phyloP scores from a whole-genome alignment of 2,797 vertebrate species.

The Etheostoma perlongum region DNA sequence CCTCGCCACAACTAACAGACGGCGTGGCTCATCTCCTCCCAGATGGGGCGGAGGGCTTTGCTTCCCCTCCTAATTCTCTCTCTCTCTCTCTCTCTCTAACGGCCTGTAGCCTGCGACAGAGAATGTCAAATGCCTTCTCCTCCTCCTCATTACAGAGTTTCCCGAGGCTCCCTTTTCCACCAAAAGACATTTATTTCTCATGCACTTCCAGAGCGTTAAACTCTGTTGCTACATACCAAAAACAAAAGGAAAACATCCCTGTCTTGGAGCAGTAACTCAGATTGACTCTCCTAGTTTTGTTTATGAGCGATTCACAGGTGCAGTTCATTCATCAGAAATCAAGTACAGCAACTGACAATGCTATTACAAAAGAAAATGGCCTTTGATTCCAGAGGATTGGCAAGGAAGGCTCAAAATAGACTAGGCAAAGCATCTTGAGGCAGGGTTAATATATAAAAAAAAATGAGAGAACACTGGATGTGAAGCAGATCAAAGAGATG shows the following conservation, averaged over 20 bases:
- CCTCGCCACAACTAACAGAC: constrained; percentile 24
- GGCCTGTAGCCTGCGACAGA: constrained; percentile 52
- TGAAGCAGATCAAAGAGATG: constrained; percentile 59
- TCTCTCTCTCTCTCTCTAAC: constrained; percentile 28
- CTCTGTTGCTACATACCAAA: constrained; percentile 40
- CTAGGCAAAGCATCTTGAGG: constrained; percentile 21
- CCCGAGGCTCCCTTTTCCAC: constrained; percentile 51
- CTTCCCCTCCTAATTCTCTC: constrained; percentile 45
- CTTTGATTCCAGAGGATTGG: constrained; percentile 45
- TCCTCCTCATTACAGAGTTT: constrained; percentile 65
- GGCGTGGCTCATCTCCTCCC: constrained; percentile 62
- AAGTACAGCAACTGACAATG: neutral
- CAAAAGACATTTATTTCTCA: constrained; percentile 53
- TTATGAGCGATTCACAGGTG: constrained; percentile 10
- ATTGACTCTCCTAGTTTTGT: constrained; percentile 19
- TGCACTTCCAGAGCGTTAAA: constrained; percentile 35
- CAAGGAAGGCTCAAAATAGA: constrained; percentile 58
- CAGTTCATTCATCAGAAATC: constrained; percentile 22
- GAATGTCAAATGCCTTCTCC: constrained; percentile 64
- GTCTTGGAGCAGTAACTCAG: constrained; percentile 20
- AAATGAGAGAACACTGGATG: constrained; percentile 27
- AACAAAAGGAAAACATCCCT: constrained; percentile 44
- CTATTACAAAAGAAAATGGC: constrained; percentile 35
- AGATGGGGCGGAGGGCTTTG: constrained; percentile 53
- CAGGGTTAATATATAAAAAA: constrained; percentile 24